Conservation (phyloP, 1,140 invertebrate genomes). For the Sitobion miscanthi region DNA sequence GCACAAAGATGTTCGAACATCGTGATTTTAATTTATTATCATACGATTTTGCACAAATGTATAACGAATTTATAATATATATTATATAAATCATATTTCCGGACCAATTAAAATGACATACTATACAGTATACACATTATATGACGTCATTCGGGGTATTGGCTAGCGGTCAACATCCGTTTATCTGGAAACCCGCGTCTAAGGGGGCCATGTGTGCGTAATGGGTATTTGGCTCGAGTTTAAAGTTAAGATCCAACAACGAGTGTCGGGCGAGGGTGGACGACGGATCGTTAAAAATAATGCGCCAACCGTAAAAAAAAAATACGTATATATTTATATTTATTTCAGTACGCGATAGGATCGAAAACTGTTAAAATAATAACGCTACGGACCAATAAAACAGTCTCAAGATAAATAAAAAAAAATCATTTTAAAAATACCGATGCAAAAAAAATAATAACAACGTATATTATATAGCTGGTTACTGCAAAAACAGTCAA, state of each 20-base stretch:
- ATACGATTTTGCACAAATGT: neutral
- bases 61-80: neutral
- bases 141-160: constrained; percentile 44
- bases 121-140: neutral
- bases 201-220: constrained; percentile 46
- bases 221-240: constrained; percentile 48
- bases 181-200: constrained; percentile 47
- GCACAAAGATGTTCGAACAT: neutral
- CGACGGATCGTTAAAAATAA: constrained; percentile 55
- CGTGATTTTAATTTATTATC: neutral
- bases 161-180: constrained; percentile 47
- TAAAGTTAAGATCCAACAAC: constrained; percentile 23
- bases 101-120: constrained; percentile 35
- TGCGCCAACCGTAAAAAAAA: constrained; percentile 27
- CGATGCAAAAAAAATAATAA: constrained; percentile 22
- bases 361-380: constrained; percentile 53
- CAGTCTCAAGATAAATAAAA: constrained; percentile 3
- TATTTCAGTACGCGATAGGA: constrained; percentile 36
- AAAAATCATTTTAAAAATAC: constrained; percentile 33
- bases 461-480: neutral
- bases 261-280: neutral
- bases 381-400: constrained; percentile 20
- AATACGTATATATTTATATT: constrained; percentile 24
- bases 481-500: neutral
- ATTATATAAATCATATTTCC: constrained; percentile 28